Evolutionary conservation across 2,113 vertebrate genomes (phyloP), one percentile per base, ranked within the genome.

Genomic region (Charadrius vociferus): DNA sequence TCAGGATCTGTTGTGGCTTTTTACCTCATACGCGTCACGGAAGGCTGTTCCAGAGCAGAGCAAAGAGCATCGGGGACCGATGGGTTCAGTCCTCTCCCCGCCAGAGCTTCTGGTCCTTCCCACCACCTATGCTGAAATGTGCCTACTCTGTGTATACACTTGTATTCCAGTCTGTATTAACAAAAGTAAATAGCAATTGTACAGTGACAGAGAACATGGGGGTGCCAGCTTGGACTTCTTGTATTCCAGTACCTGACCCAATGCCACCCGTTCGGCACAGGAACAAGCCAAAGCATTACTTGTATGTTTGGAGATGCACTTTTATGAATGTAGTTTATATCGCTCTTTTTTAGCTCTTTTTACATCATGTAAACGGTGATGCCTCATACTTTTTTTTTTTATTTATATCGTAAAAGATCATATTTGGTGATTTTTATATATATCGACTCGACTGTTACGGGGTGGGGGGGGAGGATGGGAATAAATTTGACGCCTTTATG

Each of bases 301-400:
- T 98, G 97, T 98, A 66, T 97, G 98, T 99, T 95, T 98, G 98
- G 98, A 97, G 98, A 99, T 99, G 99, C 99, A 99, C 99, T 99
- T 99, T 99, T 98, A 98, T 98, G 98, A 99, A 99, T 99, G 98
- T 99, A 98, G 97, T 98, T 98, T 98, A 96, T 98, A 99, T 99
- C 95, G 94, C 97, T 97, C 89, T 98, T 98, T 98, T 98, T 98
- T 98, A 97, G 98, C 97, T 98, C 98, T 98, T 99, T 99, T 99
- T 99, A 99, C 99, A 98, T 98, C 98, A 98, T 98, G 98, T 98
- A 98, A 98, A 97, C 96, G 74, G 97, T 98, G 98, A 98, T 98
- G 98, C 98, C 98, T 98, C 98, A 98, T 99, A 97, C 97, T 98
- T 96, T 96, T 98, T 98, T 98, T 97, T 95, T 98, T 98, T 98